phyloP scores from a whole-genome alignment of 1,140 invertebrate species.

The Vanessa tameamea region DNA sequence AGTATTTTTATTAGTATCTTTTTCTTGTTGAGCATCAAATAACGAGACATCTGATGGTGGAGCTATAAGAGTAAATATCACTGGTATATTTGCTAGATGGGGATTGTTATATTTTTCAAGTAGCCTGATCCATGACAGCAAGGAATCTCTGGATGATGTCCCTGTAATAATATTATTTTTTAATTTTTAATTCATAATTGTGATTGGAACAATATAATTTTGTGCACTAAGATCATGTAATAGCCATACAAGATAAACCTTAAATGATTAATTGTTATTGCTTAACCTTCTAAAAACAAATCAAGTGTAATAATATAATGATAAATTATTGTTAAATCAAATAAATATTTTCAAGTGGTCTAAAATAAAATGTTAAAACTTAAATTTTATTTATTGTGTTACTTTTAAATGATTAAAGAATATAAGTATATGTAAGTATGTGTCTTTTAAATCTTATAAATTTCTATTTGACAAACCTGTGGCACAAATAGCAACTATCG shows the following conservation, averaged over 20 bases:
- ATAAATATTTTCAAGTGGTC: too few relatives aligned
- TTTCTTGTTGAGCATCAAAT: conserved; percentile 59
- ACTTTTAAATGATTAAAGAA: not conserved
- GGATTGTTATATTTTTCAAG: conserved; percentile 90
- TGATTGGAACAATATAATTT: too few relatives aligned
- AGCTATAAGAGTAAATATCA: conserved; percentile 87
- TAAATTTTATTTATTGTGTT: not conserved
- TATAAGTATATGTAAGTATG: not conserved
- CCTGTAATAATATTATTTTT: conserved; percentile 76
- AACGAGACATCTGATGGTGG: conserved; percentile 61
- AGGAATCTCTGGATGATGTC: conserved; percentile 93
- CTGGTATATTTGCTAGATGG: conserved; percentile 85
- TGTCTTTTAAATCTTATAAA: not conserved
- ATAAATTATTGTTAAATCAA: too few relatives aligned
- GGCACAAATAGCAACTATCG: conserved; percentile 91
- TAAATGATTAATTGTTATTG: too few relatives aligned
- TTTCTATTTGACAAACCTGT: conserved; percentile 79
- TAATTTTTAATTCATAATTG: too few relatives aligned
- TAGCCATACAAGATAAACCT: too few relatives aligned
- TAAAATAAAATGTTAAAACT: too few relatives aligned
- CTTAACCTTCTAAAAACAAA: too few relatives aligned
- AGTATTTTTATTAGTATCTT: conserved; percentile 38
- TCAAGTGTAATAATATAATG: too few relatives aligned
- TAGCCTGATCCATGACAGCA: conserved; percentile 95
- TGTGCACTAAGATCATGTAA: too few relatives aligned